A percentile compares a stretch with the other conserved stretches of the same genome.
Conservation (phyloP, 2,888 invertebrate species). For the Pecten maximus region DNA sequence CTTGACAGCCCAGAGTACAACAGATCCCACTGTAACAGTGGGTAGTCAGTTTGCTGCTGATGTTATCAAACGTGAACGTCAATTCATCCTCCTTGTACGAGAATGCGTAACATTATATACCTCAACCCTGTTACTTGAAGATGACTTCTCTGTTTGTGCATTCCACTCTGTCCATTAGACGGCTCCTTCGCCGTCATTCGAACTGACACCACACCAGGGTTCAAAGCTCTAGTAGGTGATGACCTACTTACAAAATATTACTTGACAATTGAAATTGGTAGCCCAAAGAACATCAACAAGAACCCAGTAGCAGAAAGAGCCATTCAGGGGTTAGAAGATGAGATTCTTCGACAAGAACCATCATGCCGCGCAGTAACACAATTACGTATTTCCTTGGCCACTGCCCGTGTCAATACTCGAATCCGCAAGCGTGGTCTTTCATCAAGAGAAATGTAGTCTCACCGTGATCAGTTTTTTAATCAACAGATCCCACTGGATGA, state of each 20-base stretch:
- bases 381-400: slow-evolving; percentile 48
- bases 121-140: slow-evolving; percentile 44
- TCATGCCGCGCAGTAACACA: slow-evolving; percentile 47
- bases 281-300: slow-evolving; percentile 58
- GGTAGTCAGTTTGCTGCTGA: slow-evolving; percentile 57
- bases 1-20: slow-evolving; percentile 45
- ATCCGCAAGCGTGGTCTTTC: slow-evolving; percentile 37
- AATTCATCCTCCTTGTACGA: slow-evolving; percentile 55
- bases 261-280: slow-evolving; percentile 57
- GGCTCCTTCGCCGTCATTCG: slow-evolving; percentile 58
- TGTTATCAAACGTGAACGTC: slow-evolving; percentile 54
- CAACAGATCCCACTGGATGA: slow-evolving; percentile 1
- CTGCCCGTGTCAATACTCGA: slow-evolving; percentile 58
- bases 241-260: slow-evolving; percentile 42
- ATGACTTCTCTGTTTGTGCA: slow-evolving; percentile 55
- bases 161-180: slow-evolving; percentile 56
- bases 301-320: slow-evolving; percentile 66
- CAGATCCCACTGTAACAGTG: slow-evolving; percentile 51
- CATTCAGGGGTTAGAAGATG: slow-evolving; percentile 63
- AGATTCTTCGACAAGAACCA: slow-evolving; percentile 61
- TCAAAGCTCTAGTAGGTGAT: slow-evolving; percentile 54
- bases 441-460: slow-evolving; percentile 39
- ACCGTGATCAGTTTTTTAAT: slow-evolving; percentile 37
- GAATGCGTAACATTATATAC: slow-evolving; percentile 61
- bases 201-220: slow-evolving; percentile 63